Evolutionary conservation across 1,140 invertebrate species (phyloP).

Genomic region (Penaeus indicus): DNA sequence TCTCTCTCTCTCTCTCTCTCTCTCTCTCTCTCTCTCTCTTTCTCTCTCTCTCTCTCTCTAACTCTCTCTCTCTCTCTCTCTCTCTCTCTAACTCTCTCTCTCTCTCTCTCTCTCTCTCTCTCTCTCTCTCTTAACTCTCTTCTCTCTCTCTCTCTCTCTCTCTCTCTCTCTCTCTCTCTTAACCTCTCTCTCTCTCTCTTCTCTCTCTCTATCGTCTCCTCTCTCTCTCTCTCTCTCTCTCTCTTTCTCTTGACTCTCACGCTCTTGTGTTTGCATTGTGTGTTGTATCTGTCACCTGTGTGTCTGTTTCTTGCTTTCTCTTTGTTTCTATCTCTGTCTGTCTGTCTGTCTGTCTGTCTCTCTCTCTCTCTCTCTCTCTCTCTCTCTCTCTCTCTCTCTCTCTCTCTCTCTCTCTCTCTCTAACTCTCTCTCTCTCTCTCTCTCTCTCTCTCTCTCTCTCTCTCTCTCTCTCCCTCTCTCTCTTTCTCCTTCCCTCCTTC

Average conservation of each 20-base stretch:
- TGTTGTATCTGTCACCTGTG: too few relatives aligned
- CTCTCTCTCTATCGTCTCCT: too few relatives aligned
- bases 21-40: too few relatives aligned
- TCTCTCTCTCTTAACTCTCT: neutral
- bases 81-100: too few relatives aligned
- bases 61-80: too few relatives aligned
- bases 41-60: too few relatives aligned
- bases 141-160: neutral
- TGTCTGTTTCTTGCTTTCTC: too few relatives aligned
- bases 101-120: too few relatives aligned
- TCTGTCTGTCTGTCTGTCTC: too few relatives aligned
- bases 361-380: too few relatives aligned
- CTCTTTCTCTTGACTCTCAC: neutral
- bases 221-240: neutral
- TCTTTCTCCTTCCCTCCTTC: neutral
- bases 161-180: neutral
- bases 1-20: too few relatives aligned
- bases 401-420: neutral
- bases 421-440: neutral
- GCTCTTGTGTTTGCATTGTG: neutral
- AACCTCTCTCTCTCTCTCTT: neutral
- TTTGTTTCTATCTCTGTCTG: too few relatives aligned
- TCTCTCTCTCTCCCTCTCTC: neutral
- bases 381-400: neutral
- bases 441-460: neutral